Percentiles rank a stretch among this genome's conserved stretches.
Conservation (phyloP, 2,888 invertebrate species). For the Clepsis dumicolana region DNA sequence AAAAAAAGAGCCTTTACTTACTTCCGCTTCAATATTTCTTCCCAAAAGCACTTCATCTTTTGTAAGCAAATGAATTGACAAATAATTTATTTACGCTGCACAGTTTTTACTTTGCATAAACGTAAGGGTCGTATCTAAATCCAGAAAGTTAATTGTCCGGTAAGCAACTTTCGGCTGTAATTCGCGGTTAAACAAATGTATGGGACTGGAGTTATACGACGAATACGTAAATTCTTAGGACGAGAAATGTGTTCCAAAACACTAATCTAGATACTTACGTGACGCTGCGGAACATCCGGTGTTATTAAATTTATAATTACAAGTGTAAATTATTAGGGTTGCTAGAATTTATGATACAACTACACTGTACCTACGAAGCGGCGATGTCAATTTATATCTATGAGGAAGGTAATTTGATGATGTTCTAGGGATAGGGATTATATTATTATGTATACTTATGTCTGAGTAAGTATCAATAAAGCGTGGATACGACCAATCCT, state of each 20-base stretch:
- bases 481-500: too few species aligned
- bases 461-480: too few species aligned
- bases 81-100: background rate
- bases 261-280: constrained; percentile 9
- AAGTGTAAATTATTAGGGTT: constrained; percentile 12
- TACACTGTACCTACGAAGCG: background rate
- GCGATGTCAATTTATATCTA: background rate
- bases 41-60: background rate
- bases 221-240: constrained; percentile 11
- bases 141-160: constrained; percentile 1
- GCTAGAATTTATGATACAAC: background rate
- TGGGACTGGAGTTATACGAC: background rate
- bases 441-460: too few species aligned
- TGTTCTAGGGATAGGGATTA: background rate
- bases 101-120: too few species aligned
- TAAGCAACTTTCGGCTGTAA: background rate
- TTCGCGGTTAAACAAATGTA: constrained; percentile 9
- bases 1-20: background rate
- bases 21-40: background rate
- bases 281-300: background rate
- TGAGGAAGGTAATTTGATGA: background rate
- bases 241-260: constrained; percentile 1
- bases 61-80: background rate
- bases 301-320: constrained; percentile 3
- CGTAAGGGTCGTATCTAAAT: constrained; percentile 3